A percentile compares a stretch with the other conserved stretches of the same genome.
These are phyloP conservation scores for Megaustenia siamemsis DNA, from an alignment of 2,888 invertebrate genomes.

Conservation along the genomic window DNA sequence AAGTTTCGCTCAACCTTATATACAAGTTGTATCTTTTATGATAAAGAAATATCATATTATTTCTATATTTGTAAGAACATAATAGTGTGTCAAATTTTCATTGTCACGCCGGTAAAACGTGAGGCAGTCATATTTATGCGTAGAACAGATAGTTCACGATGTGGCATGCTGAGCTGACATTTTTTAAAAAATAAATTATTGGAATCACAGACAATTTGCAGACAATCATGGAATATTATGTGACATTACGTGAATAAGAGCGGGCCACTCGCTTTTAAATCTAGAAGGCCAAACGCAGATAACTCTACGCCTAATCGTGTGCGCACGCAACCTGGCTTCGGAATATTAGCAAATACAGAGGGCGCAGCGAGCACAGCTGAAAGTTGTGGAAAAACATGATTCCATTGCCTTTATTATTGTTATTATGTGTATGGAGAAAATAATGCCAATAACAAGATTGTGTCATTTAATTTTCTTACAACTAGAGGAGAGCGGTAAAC, in stretches of 20 bases:
- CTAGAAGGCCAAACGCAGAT: neutral
- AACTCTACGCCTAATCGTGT: neutral
- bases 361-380: too few relatives aligned
- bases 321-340: neutral
- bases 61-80: neutral
- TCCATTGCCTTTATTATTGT: too few relatives aligned
- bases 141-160: neutral
- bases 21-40: too few relatives aligned
- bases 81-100: neutral
- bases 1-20: too few relatives aligned
- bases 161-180: neutral
- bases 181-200: neutral
- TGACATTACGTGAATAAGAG: neutral
- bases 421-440: too few relatives aligned
- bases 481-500: too few relatives aligned
- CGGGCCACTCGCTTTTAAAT: neutral
- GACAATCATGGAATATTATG: neutral
- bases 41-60: neutral
- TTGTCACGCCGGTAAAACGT: neutral
- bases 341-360: too few relatives aligned
- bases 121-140: neutral
- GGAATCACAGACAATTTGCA: neutral
- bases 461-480: too few relatives aligned
- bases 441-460: too few relatives aligned
- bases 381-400: too few relatives aligned